Evolutionary conservation across 2,797 vertebrate species (phyloP), one percentile per base, ranked within the genome.

Genomic region (Melopsittacus undulatus): DNA sequence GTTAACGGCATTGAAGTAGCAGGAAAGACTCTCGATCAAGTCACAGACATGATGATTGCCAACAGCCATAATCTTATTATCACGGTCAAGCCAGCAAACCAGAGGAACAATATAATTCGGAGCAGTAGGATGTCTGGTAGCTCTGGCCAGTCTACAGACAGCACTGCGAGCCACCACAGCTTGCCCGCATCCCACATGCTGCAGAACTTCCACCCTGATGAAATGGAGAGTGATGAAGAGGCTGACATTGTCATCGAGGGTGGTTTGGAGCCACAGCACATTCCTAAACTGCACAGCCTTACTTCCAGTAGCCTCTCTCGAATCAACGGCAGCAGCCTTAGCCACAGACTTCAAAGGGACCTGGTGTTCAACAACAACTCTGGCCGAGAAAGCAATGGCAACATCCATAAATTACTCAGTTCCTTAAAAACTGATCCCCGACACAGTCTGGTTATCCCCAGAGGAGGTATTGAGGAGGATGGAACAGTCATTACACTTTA

Each of bases 1-100:
- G 99, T 99, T 40, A 99, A 99, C 13, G 99, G 99, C 80, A 99
- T 99, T 24, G 99, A 99, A 95, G 99, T 99, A 92, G 98, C 98
- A 0, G 99, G 99, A n/a, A 99, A 99, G 97, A 99, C 99, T 7
- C 97, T 99, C 16, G 99, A 99, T 95, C 99, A 99, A 96, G 99
- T 99, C 68, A 99, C 99, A 18, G 99, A 99, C 97, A 99, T 99
- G 99, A 99, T 99, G 99, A 99, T 99, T 24, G 99, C 99, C 90
- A 99, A 99, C 98, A 99, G 99, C 97, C 99, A 99, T 97, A 99
- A 99, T 95, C 98, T 99, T 88, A 99, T 99, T 8, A 98, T 99
- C 95, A 99, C 99, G 0, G 99, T 99, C 78, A 99, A 99, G 97
- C 99, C 99, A 1, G 99, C 99, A 63, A 99, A 99, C 97, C 99